Evolutionary conservation across 2,113 vertebrate genomes (phyloP).

Genomic region (Ornithorhynchus anatinus): DNA sequence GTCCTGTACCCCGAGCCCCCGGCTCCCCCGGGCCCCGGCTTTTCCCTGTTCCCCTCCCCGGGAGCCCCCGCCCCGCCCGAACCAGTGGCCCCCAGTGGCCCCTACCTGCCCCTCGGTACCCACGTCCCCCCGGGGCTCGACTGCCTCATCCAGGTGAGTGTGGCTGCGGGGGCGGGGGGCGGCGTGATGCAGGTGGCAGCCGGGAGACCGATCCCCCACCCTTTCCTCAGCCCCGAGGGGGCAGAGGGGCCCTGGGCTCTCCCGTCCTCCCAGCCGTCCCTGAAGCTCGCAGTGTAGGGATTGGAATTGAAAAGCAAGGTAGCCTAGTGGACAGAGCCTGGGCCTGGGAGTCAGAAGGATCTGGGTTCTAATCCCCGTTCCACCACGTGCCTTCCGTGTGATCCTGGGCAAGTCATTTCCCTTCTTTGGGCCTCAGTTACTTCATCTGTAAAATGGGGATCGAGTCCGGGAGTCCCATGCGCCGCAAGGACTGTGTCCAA

Average conservation of each 20-base stretch:
- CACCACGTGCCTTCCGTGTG: too few relatives aligned
- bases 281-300: too few relatives aligned
- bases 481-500: too few relatives aligned
- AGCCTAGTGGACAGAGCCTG: too few relatives aligned
- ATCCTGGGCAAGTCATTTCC: too few relatives aligned
- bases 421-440: too few relatives aligned
- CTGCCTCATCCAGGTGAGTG: constrained; percentile 81
- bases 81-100: constrained; percentile 12
- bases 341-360: too few relatives aligned
- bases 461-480: too few relatives aligned
- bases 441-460: too few relatives aligned
- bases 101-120: constrained; percentile 54
- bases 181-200: background rate
- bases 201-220: background rate
- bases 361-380: too few relatives aligned
- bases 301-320: too few relatives aligned
- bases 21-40: constrained; percentile 66
- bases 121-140: constrained; percentile 82
- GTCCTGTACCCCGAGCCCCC: constrained; percentile 61
- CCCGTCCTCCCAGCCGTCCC: too few relatives aligned
- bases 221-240: background rate
- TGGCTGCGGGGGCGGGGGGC: background rate
- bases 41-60: constrained; percentile 61
- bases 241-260: background rate
- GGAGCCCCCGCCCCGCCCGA: constrained; percentile 36